phyloP scores from a whole-genome alignment of 2,888 invertebrate species.

The Orthosia incerta region DNA sequence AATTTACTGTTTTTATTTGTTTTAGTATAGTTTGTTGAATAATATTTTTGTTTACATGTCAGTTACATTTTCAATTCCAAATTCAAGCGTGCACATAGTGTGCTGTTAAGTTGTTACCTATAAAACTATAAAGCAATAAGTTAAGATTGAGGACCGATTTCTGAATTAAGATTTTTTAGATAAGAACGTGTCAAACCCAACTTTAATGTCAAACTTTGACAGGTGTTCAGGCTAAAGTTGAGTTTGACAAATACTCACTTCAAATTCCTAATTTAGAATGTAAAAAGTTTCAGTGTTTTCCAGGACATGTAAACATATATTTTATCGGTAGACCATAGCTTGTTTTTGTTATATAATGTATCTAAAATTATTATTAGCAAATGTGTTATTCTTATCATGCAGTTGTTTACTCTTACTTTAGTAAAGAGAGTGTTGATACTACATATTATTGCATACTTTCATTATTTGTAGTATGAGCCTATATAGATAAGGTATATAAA shows the following conservation, averaged over 20 bases:
- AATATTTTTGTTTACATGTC: slow-evolving; percentile 12
- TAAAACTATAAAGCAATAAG: background rate
- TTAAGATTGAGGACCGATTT: background rate
- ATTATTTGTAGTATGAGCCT: background rate
- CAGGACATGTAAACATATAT: slow-evolving; percentile 2
- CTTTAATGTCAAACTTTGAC: too few relatives aligned
- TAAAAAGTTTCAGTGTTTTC: too few relatives aligned
- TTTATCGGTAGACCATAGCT: slow-evolving; percentile 5
- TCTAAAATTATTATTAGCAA: slow-evolving; percentile 15
- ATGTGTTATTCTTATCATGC: slow-evolving; percentile 34
- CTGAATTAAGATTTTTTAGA: too few relatives aligned
- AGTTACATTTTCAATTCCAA: background rate
- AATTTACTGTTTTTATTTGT: slow-evolving; percentile 6
- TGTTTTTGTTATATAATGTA: slow-evolving; percentile 20
- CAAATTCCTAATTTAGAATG: too few relatives aligned
- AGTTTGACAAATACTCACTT: too few relatives aligned
- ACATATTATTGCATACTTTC: slow-evolving; percentile 27
- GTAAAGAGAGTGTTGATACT: slow-evolving; percentile 8
- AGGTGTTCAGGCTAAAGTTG: too few relatives aligned
- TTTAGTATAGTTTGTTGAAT: slow-evolving; percentile 5
- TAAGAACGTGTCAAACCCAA: too few relatives aligned
- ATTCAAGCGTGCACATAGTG: background rate
- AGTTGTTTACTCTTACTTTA: slow-evolving; percentile 16
- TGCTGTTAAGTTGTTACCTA: background rate
- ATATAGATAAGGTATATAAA: background rate